These are phyloP conservation scores for Gymnogyps californianus DNA, from an alignment of 2,113 vertebrate species.

Conservation along the genomic window DNA sequence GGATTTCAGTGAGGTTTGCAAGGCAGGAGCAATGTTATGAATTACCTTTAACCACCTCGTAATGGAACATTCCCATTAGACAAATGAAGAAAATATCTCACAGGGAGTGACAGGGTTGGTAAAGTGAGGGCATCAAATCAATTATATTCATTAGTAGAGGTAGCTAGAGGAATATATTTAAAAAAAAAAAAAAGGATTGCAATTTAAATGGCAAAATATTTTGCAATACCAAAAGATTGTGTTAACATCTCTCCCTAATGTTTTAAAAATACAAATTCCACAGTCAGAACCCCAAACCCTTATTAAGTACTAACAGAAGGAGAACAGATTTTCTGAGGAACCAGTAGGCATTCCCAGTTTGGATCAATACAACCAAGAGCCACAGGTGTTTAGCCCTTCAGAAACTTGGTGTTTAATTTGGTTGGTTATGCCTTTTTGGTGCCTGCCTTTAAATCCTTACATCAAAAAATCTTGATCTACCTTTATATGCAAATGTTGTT, in stretches of 20 bases:
- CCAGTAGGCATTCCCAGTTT: rapidly evolving
- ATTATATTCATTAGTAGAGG: background rate
- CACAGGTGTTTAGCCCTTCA: background rate
- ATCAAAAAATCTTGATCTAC: background rate
- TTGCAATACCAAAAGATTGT: background rate
- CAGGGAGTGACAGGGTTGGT: rapidly evolving
- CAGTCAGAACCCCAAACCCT: rapidly evolving
- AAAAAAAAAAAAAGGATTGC: background rate
- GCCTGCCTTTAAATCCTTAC: background rate
- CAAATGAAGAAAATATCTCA: background rate
- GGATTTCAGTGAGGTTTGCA: background rate
- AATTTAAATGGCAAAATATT: background rate
- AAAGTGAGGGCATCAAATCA: background rate
- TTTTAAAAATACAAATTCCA: background rate
- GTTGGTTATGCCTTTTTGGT: background rate
- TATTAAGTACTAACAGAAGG: background rate
- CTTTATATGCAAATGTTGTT: background rate
- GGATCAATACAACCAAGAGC: rapidly evolving
- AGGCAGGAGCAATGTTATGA: background rate
- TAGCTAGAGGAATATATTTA: background rate
- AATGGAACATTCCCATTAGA: background rate
- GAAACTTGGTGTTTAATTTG: background rate
- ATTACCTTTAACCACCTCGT: background rate
- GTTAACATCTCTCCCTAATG: rapidly evolving
- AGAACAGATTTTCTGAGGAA: background rate